These are phyloP conservation scores for Enteromius mattozi DNA, from an alignment of 2,797 vertebrate genomes.

Conservation along the genomic window DNA sequence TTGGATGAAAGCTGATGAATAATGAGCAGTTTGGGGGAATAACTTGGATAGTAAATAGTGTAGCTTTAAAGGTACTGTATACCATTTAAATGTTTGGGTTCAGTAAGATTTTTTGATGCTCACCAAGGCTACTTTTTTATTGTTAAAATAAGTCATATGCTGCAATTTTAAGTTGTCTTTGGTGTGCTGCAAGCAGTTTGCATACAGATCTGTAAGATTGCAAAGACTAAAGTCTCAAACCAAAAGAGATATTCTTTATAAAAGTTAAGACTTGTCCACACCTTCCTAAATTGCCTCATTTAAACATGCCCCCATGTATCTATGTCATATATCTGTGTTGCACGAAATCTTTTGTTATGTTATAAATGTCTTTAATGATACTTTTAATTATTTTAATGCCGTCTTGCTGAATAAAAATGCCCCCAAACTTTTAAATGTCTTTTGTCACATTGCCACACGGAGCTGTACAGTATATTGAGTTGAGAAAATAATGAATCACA, in stretches of 20 bases:
- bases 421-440: neutral
- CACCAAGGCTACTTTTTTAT: neutral
- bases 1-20: slow-evolving; percentile 10
- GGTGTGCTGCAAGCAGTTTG: neutral
- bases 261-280: neutral
- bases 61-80: neutral
- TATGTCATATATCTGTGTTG: neutral
- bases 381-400: neutral
- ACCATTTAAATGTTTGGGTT: neutral
- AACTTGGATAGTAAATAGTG: neutral
- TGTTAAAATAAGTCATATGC: too few relatives aligned
- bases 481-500: neutral
- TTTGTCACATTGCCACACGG: neutral
- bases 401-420: neutral
- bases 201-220: neutral
- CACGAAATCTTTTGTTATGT: neutral
- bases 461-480: neutral
- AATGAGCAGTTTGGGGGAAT: neutral
- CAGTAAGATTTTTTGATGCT: neutral
- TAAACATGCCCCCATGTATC: neutral
- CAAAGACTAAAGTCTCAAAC: neutral
- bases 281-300: neutral
- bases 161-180: too few relatives aligned
- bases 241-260: neutral
- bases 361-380: neutral